phyloP scores from a whole-genome alignment of 2,113 vertebrate genomes.

The Azemiops feae region DNA sequence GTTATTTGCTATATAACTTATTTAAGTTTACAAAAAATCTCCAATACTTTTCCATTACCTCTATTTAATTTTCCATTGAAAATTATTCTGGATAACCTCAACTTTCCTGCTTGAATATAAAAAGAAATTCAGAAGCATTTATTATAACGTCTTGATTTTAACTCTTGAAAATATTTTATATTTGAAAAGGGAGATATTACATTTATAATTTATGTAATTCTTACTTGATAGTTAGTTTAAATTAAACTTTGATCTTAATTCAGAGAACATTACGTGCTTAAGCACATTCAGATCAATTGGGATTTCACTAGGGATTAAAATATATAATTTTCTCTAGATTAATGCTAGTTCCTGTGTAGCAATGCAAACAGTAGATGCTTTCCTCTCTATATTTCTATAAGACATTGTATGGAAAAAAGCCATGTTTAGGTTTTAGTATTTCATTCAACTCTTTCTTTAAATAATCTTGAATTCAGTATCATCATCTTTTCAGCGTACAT shows the following conservation, averaged over 20 bases:
- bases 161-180: conserved; percentile 59
- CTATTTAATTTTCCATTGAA: conserved; percentile 67
- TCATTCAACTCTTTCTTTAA: background rate
- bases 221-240: conserved; percentile 38
- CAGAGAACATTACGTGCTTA: conserved; percentile 34
- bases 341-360: background rate
- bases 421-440: background rate
- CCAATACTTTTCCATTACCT: conserved; percentile 62
- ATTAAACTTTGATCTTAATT: conserved; percentile 9
- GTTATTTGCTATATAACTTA: conserved; percentile 35
- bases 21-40: conserved; percentile 29
- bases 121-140: conserved; percentile 76
- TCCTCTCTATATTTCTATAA: background rate
- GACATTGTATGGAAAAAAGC: conserved; percentile 8
- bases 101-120: conserved; percentile 75
- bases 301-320: background rate
- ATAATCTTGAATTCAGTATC: background rate
- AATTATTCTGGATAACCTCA: conserved; percentile 63
- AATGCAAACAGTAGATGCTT: background rate
- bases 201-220: conserved; percentile 63
- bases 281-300: background rate
- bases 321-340: background rate
- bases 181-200: conserved; percentile 47
- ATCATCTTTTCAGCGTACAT: background rate
- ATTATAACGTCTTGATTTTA: conserved; percentile 73